Percentiles rank a stretch among this genome's conserved stretches.
These are phyloP conservation scores for Aramus guarauna DNA, from an alignment of 2,113 vertebrate species.

Conservation along the genomic window DNA sequence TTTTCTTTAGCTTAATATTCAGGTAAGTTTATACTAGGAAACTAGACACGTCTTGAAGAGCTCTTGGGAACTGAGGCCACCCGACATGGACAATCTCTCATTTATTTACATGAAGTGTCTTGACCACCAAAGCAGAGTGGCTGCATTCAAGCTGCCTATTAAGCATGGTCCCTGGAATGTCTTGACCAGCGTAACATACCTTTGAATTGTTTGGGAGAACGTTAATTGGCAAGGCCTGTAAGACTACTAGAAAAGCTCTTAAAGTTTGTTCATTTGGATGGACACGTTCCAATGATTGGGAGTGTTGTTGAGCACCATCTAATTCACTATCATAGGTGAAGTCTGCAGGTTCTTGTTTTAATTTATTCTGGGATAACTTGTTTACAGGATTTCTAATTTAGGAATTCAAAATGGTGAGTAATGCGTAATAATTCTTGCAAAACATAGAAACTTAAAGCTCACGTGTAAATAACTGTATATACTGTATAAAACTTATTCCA, in stretches of 20 bases:
- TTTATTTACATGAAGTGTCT: not conserved
- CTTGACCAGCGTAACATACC: not conserved
- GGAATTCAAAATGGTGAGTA: not conserved
- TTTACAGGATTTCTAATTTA: not conserved
- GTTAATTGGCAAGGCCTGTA: not conserved
- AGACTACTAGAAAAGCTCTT: not conserved
- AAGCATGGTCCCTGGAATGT: rapidly evolving
- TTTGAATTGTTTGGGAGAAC: not conserved
- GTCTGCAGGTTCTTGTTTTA: not conserved
- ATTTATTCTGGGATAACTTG: not conserved
- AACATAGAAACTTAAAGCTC: not conserved
- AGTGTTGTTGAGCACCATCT: not conserved
- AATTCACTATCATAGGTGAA: not conserved
- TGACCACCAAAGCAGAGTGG: not conserved
- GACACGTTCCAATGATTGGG: not conserved
- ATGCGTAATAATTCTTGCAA: not conserved
- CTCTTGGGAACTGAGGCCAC: not conserved
- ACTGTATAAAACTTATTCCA: not conserved
- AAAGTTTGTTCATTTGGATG: not conserved
- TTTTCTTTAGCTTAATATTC: not conserved
- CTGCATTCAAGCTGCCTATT: not conserved
- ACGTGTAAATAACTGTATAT: not conserved
- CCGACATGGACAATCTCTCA: not conserved
- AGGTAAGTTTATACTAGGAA: not conserved
- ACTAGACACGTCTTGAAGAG: not conserved